phyloP scores from a whole-genome alignment of 2,797 vertebrate species.

The Graptemys geographica region DNA sequence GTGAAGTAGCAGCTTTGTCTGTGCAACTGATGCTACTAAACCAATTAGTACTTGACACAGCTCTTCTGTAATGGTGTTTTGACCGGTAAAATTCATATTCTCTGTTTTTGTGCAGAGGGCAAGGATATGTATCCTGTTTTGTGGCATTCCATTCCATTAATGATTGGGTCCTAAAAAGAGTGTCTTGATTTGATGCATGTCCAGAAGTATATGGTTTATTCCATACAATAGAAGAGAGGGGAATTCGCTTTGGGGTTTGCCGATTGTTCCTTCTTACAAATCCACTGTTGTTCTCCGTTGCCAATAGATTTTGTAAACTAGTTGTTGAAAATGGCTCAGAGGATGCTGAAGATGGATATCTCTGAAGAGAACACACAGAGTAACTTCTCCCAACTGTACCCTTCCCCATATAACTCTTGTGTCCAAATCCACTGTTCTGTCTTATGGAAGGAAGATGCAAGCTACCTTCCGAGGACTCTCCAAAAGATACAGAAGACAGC shows the following conservation, averaged over 20 bases:
- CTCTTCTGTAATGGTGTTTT: slow-evolving; percentile 63
- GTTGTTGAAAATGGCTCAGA: slow-evolving; percentile 61
- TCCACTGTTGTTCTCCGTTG: slow-evolving; percentile 56
- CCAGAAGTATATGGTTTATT: slow-evolving; percentile 67
- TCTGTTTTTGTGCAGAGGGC: slow-evolving; percentile 62
- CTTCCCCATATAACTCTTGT: slow-evolving; percentile 47
- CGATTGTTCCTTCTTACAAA: slow-evolving; percentile 67
- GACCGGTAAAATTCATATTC: slow-evolving; percentile 68
- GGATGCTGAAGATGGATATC: slow-evolving; percentile 34
- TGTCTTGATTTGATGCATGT: slow-evolving; percentile 53
- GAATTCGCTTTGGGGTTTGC: slow-evolving; percentile 79
- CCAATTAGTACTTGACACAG: slow-evolving; percentile 49
- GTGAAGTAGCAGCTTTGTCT: slow-evolving; percentile 35
- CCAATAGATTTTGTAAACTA: slow-evolving; percentile 23
- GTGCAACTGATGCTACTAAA: slow-evolving; percentile 53
- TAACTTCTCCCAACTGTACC: slow-evolving; percentile 64
- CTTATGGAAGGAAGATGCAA: slow-evolving; percentile 68
- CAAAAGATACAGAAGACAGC: slow-evolving; percentile 32
- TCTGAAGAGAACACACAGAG: slow-evolving; percentile 70
- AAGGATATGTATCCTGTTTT: slow-evolving; percentile 47
- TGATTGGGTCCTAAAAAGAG: slow-evolving; percentile 68
- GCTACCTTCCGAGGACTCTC: slow-evolving; percentile 78
- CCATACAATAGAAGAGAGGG: slow-evolving; percentile 84
- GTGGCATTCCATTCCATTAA: slow-evolving; percentile 75
- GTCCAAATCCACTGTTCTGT: slow-evolving; percentile 68